Evolutionary conservation across 2,113 vertebrate genomes (phyloP).

Genomic region (Arothron firmamentum): DNA sequence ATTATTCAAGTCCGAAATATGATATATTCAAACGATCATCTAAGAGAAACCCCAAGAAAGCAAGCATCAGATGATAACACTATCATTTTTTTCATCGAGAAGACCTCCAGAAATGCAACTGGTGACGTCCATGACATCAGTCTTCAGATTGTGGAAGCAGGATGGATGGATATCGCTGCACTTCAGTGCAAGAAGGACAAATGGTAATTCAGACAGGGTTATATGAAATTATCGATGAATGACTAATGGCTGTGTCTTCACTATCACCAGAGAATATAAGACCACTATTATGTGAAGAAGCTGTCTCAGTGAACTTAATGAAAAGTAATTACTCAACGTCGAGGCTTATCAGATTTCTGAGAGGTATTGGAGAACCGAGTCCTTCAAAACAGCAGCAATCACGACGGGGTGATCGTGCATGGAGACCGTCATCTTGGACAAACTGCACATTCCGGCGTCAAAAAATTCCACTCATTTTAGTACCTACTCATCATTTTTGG

Average conservation of each 20-base stretch:
- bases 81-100: background rate
- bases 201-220: constrained; percentile 31
- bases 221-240: constrained; percentile 26
- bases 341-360: constrained; percentile 17
- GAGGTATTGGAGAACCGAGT: background rate
- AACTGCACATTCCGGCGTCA: no score
- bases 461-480: no score
- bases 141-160: background rate
- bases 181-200: constrained; percentile 35
- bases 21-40: no score
- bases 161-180: background rate
- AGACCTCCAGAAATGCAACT: constrained; percentile 19
- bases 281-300: constrained; percentile 10
- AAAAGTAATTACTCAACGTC: constrained; percentile 35
- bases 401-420: no score
- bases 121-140: constrained; percentile 4
- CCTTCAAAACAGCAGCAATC: constrained; percentile 1
- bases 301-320: constrained; percentile 9
- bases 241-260: constrained; percentile 37
- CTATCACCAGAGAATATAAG: background rate
- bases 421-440: no score
- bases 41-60: background rate
- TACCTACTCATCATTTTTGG: no score
- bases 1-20: no score
- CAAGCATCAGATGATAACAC: background rate